A percentile compares a stretch with the other conserved stretches of the same genome.
These are phyloP conservation scores for Panagrolaimus sp. DNA, from an alignment of 1,140 invertebrate species.

Conservation along the genomic window DNA sequence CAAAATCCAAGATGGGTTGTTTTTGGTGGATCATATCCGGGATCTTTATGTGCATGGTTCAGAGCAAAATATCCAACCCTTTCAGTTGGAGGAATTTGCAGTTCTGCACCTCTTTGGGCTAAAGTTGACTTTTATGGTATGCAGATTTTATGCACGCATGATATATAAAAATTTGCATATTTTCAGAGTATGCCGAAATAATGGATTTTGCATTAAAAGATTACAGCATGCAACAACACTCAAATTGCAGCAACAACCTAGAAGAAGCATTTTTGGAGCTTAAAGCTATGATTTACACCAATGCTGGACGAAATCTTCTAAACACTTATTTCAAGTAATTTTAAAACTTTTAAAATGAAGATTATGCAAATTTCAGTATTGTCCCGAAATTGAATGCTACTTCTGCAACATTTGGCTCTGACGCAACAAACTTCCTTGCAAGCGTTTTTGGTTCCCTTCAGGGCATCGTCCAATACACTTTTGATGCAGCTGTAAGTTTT, in stretches of 20 bases:
- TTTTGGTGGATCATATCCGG: slow-evolving; percentile 86
- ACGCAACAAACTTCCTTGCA: slow-evolving; percentile 12
- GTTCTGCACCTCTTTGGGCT: slow-evolving; percentile 78
- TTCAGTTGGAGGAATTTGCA: slow-evolving; percentile 73
- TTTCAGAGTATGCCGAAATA: slow-evolving; percentile 35
- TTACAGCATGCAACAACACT: not conserved
- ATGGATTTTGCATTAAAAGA: slow-evolving; percentile 29
- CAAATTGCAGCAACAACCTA: slow-evolving; percentile 19
- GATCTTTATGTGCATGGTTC: slow-evolving; percentile 77
- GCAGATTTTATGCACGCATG: not conserved
- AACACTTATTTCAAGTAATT: slow-evolving; percentile 28
- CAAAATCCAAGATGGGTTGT: slow-evolving; percentile 73
- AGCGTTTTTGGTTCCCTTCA: slow-evolving; percentile 35
- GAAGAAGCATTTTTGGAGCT: slow-evolving; percentile 31
- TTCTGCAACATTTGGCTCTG: slow-evolving; percentile 19
- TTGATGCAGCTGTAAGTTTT: slow-evolving; percentile 15
- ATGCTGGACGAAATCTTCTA: slow-evolving; percentile 21
- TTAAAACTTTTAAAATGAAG: not conserved
- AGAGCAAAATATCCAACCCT: slow-evolving; percentile 81
- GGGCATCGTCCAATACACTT: slow-evolving; percentile 38
- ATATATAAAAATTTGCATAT: not conserved
- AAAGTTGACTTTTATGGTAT: slow-evolving; percentile 70
- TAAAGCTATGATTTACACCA: slow-evolving; percentile 16
- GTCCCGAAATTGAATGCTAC: not conserved
- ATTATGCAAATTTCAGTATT: slow-evolving; percentile 14